Conservation (phyloP, 2,797 vertebrate species). For the Chaunax sp. region DNA sequence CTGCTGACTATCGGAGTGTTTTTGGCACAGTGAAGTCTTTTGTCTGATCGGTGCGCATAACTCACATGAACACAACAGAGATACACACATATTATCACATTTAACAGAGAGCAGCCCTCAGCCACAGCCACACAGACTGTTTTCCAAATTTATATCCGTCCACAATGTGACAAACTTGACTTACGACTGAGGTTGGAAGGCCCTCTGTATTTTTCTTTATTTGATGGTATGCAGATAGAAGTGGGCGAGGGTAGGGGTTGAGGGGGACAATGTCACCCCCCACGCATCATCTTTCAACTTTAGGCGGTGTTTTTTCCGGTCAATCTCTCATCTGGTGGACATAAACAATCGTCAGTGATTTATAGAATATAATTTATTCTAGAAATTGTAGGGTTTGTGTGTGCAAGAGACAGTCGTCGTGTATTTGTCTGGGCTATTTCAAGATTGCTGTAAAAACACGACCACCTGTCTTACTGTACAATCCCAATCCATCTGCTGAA, state of each 20-base stretch:
- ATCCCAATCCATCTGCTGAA: background rate
- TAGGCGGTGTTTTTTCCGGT: constrained; percentile 33
- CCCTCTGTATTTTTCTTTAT: constrained; percentile 42
- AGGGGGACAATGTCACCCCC: constrained; percentile 5
- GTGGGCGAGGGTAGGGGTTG: constrained; percentile 16
- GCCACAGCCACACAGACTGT: constrained; percentile 45
- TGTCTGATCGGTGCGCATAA: constrained; percentile 37
- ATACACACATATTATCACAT: constrained; percentile 27
- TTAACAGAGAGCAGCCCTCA: constrained; percentile 57
- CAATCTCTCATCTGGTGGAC: constrained; percentile 22
- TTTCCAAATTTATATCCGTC: constrained; percentile 78
- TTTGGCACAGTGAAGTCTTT: constrained; percentile 61
- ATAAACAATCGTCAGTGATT: constrained; percentile 12
- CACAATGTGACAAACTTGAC: constrained; percentile 55
- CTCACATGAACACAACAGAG: constrained; percentile 26
- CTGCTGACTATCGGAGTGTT: constrained; percentile 36
- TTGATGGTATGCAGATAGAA: constrained; percentile 42
- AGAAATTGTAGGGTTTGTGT: constrained; percentile 1
- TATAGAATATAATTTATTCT: constrained; percentile 12
- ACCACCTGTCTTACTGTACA: constrained; percentile 38
- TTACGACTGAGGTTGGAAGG: constrained; percentile 52
- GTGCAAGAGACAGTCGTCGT: constrained; percentile 3
- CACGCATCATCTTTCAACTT: constrained; percentile 1
- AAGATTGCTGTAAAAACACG: constrained; percentile 34
- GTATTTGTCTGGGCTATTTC: constrained; percentile 46